phyloP scores from a whole-genome alignment of 2,797 vertebrate species.

The Strix occidentalis region DNA sequence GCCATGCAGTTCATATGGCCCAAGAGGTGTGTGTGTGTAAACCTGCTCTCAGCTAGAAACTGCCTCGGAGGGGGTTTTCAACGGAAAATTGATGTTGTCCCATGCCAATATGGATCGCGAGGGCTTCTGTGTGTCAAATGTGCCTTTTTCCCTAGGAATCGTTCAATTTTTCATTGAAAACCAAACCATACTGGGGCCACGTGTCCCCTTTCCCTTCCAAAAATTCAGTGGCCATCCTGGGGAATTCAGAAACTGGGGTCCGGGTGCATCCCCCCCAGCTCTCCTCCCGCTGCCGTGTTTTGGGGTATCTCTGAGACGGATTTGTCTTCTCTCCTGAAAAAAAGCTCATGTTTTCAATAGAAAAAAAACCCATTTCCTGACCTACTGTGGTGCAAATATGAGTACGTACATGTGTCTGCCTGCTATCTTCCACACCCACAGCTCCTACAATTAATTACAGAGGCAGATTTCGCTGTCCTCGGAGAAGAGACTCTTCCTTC shows the following conservation, averaged over 20 bases:
- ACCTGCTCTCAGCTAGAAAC: neutral
- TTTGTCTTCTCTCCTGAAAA: neutral
- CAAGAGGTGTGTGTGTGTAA: neutral
- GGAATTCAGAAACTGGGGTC: accelerated
- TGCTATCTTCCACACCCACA: neutral
- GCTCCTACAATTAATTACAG: neutral
- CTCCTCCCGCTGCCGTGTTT: accelerated
- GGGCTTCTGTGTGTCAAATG: neutral
- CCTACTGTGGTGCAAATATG: neutral
- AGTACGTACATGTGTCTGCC: neutral
- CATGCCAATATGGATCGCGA: accelerated
- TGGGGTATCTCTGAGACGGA: neutral
- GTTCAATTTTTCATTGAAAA: neutral
- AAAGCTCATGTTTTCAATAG: neutral
- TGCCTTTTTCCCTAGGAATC: neutral
- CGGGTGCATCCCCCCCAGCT: accelerated
- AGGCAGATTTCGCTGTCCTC: neutral
- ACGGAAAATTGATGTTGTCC: neutral
- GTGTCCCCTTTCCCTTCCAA: neutral
- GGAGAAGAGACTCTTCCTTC: neutral
- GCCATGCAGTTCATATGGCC: neutral
- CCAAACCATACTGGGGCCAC: accelerated
- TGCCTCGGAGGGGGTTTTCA: accelerated
- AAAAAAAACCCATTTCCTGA: neutral
- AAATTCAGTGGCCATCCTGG: neutral